Base-by-base conservation (phyloP, 1,140 invertebrate genomes). In the Pinna nobilis region DNA sequence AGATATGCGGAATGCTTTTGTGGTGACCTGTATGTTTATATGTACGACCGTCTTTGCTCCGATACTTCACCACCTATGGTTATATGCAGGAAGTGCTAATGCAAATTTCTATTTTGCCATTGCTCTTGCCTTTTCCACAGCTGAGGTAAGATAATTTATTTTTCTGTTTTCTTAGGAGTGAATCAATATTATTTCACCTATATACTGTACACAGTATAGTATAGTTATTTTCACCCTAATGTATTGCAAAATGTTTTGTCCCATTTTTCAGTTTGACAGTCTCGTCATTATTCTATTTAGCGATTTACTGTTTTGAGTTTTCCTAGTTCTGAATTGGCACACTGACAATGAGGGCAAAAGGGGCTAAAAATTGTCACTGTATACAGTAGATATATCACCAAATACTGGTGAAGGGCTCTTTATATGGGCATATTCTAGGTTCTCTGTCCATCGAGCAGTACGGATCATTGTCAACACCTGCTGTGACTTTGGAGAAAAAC, bases 51-150 rank as follows among this genome's bases (percentile, higher is more conserved):
- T 95, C 20, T 92, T 99, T 79, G 96, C 95, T 39, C 98, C 98
- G 1, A 95, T 97, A 32, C 93, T 99, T 25, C 99, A 97, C 95
- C 94, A 99, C 89, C 92, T 99, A 20, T 99, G 98, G 98, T 98
- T 99, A 63, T 98, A 98, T 87, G 94, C 95, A 23, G 95, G 97
- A 69, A 98, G 97, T 55, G 98, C 97, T 20, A 99, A 99, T 92
- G 97, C 98, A 0, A 99, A 99, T 89, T 99, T 99, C 86, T 99
- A 98, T 89, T 99, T 99, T 91, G 98, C 97, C 11, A 96, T 98
- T 6, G 98, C 97, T 1, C 90, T 99, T 35, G 96, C 96, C 0
- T 99, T 97, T 90, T 96, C 94, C 32, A 95, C 96, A 57, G 97
- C 97, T 68, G 92, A 94, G 89, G 92, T 93, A 88, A 84, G 53